A percentile compares a stretch with the other conserved stretches of the same genome.
phyloP scores from a whole-genome alignment of 1,140 invertebrate species.

The Trialeurodes vaporariorum region DNA sequence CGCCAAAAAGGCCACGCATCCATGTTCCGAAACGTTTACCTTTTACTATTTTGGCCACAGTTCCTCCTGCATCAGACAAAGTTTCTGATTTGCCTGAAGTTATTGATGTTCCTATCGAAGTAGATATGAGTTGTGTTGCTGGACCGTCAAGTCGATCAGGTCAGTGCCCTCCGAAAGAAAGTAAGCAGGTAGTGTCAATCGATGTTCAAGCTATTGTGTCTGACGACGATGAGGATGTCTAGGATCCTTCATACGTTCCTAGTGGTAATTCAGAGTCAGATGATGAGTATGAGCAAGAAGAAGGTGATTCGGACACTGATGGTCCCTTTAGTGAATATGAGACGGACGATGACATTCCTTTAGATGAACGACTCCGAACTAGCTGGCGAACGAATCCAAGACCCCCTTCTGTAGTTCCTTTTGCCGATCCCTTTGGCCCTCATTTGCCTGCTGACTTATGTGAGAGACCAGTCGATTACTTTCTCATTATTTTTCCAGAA shows the following conservation, averaged over 20 bases:
- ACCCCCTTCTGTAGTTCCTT: background rate
- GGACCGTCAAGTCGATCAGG: no score
- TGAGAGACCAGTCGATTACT: background rate
- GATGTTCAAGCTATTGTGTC: background rate
- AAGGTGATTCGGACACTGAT: no score
- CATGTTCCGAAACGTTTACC: background rate
- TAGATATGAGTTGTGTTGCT: no score
- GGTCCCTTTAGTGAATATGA: background rate
- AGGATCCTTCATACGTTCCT: background rate
- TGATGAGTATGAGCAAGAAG: background rate
- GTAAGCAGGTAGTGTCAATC: background rate
- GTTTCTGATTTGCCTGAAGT: background rate
- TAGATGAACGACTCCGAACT: background rate
- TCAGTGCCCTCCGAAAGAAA: background rate
- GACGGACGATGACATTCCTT: background rate
- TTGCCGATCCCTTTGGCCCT: background rate
- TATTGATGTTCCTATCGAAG: background rate
- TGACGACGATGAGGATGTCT: no score
- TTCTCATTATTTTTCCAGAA: conserved; percentile 4
- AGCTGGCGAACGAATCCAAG: background rate
- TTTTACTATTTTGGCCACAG: background rate
- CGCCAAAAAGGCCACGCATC: background rate
- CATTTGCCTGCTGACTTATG: background rate
- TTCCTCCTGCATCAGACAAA: background rate
- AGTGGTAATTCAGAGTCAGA: background rate